Evolutionary conservation across 2,888 invertebrate species (phyloP).

Genomic region (Andrena minutula): DNA sequence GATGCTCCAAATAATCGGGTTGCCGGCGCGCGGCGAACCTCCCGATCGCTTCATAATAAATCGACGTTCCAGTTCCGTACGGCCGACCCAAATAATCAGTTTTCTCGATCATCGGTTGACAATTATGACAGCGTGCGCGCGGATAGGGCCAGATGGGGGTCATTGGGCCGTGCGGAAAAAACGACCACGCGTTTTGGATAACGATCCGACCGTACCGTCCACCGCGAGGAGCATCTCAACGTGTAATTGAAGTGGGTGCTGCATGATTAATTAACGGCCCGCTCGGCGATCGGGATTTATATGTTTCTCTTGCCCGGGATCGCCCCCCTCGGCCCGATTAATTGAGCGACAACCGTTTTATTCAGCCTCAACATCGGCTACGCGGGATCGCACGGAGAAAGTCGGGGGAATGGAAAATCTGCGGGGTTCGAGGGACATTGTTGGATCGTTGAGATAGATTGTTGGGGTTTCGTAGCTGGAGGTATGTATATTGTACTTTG

Average conservation of each 20-base stretch:
- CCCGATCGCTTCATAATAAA: slow-evolving; percentile 68
- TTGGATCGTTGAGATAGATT: too few relatives aligned
- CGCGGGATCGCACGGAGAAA: background rate
- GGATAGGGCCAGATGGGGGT: slow-evolving; percentile 51
- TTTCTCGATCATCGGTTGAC: slow-evolving; percentile 64
- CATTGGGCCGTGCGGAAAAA: slow-evolving; percentile 56
- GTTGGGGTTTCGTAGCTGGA: too few relatives aligned
- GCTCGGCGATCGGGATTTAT: slow-evolving; percentile 37
- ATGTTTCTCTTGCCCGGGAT: slow-evolving; percentile 10
- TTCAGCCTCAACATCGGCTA: background rate
- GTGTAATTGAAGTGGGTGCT: slow-evolving; percentile 60
- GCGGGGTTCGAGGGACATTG: too few relatives aligned
- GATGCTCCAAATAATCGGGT: slow-evolving; percentile 65
- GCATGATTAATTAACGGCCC: slow-evolving; percentile 58
- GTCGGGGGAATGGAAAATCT: background rate
- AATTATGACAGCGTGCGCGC: slow-evolving; percentile 64
- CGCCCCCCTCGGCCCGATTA: background rate
- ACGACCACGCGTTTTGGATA: slow-evolving; percentile 44
- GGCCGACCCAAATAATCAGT: slow-evolving; percentile 66
- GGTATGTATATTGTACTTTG: too few relatives aligned
- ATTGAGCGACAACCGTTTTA: background rate
- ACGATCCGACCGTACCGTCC: slow-evolving; percentile 46
- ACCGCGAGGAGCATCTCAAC: slow-evolving; percentile 22
- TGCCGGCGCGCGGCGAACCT: slow-evolving; percentile 18
- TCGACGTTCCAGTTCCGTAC: slow-evolving; percentile 68